Percentiles rank a stretch among this genome's conserved stretches.
phyloP scores from a whole-genome alignment of 2,888 invertebrate genomes.

The Furcula furcula region DNA sequence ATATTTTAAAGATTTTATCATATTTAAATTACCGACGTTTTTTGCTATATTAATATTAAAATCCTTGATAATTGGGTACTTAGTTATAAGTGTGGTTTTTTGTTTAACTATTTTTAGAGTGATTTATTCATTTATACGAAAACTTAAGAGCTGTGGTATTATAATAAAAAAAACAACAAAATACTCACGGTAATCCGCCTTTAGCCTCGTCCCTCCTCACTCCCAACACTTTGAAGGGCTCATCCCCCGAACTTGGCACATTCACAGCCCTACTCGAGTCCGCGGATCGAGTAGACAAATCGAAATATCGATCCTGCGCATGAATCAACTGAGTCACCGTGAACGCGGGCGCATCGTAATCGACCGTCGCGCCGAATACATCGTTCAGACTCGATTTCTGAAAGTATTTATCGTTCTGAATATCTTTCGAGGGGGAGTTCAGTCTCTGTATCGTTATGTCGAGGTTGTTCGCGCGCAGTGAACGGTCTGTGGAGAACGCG shows the following conservation, averaged over 20 bases:
- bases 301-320: conserved; percentile 72
- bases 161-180: conserved; percentile 3
- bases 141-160: too few species aligned
- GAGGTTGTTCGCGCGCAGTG: conserved; percentile 45
- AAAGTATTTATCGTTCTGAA: conserved; percentile 66
- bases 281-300: conserved; percentile 52
- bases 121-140: too few species aligned
- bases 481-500: conserved; percentile 68
- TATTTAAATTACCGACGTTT: too few species aligned
- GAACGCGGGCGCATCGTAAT: conserved; percentile 59
- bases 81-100: too few species aligned
- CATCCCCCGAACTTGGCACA: conserved; percentile 46
- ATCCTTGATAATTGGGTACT: too few species aligned
- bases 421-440: conserved; percentile 54
- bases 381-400: conserved; percentile 45
- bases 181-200: conserved; percentile 50
- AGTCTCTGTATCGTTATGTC: conserved; percentile 62
- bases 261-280: too few species aligned
- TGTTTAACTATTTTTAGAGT: too few species aligned
- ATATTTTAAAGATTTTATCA: too few species aligned
- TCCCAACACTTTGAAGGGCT: conserved; percentile 55
- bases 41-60: too few species aligned
- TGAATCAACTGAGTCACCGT: conserved; percentile 72
- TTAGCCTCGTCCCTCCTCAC: conserved; percentile 18
- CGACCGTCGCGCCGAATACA: conserved; percentile 58